Evolutionary conservation across 2,113 vertebrate species (phyloP), one percentile per base, ranked within the genome.

Genomic region (Syngnathus typhle): DNA sequence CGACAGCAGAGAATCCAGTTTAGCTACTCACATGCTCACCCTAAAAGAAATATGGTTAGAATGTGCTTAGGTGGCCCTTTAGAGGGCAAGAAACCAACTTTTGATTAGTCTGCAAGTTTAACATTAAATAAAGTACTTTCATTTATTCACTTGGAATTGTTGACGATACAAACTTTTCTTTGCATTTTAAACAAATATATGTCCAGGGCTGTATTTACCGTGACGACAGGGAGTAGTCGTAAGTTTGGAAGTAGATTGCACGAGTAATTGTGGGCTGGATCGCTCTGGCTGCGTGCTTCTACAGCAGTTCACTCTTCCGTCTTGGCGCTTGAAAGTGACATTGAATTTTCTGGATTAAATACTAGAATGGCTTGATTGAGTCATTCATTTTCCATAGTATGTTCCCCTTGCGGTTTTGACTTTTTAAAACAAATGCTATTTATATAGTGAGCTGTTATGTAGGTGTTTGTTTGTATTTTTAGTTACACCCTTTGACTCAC

Each of bases 1-100:
- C 67, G 80, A 75, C 84, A 83, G 85, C 79, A 67, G 68, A 68
- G 79, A 71, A n/a, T 65, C 75, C 51, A n/a, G 66, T 68, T 78
- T 75, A 71, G 77, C 79, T 27, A 69, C 76, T 68, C 19, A 70
- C 43, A 69, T 76, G 58, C 54, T 12, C 68, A 23, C 49, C 1
- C 19, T n/a, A 19, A 1, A 68, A 74, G 64, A 83, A 85, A 73
- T 61, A 68, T 43, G 41, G 44, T 76, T 75, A 68, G 69, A 58
- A 15, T 36, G 36, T 3, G 8, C 55, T 56, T 2, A 7, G 55
- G 32, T 15, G 11, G 27, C 23, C 27, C 7, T 36, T 32, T 36
- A 32, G 1, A 54, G 7, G 13, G 12, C 12, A 27, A 56, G 7
- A 13, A 32, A 36, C 13, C 54, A 32, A 10, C 7, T 54, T 54